Evolutionary conservation across 2,113 vertebrate species (phyloP).

Genomic region (Megaptera novaeangliae): DNA sequence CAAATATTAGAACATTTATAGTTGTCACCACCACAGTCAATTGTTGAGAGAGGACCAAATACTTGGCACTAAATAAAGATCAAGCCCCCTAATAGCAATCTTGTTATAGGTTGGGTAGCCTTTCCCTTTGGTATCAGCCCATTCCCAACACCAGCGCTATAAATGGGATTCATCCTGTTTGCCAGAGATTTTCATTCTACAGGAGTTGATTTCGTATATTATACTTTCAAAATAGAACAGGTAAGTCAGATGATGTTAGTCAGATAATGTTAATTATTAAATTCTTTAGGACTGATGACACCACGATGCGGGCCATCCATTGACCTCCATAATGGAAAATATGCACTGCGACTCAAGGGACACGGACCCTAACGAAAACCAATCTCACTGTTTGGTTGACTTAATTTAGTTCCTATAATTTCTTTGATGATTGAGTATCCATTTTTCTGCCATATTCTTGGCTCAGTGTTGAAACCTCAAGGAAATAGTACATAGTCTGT

Average conservation of each 20-base stretch:
- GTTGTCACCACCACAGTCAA: neutral
- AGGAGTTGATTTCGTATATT: neutral
- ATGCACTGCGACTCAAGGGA: neutral
- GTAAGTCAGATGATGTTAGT: neutral
- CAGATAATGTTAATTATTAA: neutral
- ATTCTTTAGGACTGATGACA: neutral
- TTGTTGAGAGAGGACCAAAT: neutral
- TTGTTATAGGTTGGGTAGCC: neutral
- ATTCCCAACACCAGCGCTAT: neutral
- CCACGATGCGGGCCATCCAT: rapidly evolving
- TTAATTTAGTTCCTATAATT: neutral
- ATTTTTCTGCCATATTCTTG: neutral
- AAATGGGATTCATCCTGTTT: neutral
- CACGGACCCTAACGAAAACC: neutral
- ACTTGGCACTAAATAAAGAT: neutral
- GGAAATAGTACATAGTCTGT: neutral
- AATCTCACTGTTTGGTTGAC: neutral
- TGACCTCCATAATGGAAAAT: neutral
- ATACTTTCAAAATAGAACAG: neutral
- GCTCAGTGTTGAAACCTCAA: neutral
- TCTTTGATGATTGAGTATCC: neutral
- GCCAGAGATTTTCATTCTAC: neutral
- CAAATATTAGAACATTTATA: neutral
- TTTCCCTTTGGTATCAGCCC: neutral
- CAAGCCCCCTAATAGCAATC: neutral